A percentile compares a stretch with the other conserved stretches of the same genome.
phyloP scores from a whole-genome alignment of 2,113 vertebrate genomes.

The Leptobrachium ailaonicum region DNA sequence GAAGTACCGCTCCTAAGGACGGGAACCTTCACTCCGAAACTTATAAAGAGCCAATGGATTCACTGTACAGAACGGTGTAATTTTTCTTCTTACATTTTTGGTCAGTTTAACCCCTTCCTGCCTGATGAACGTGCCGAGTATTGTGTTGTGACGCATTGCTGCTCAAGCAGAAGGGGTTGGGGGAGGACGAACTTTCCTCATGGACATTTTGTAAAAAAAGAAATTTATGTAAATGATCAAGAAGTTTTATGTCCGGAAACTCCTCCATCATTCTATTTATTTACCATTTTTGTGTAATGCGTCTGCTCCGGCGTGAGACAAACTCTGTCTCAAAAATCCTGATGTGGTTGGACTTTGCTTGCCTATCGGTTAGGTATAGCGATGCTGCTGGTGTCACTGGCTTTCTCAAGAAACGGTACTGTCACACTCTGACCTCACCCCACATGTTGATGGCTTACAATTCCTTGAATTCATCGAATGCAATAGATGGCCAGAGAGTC shows the following conservation, averaged over 20 bases:
- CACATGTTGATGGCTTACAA: too few species aligned
- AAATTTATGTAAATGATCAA: background rate
- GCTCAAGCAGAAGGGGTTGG: background rate
- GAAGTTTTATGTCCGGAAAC: background rate
- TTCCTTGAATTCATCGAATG: too few species aligned
- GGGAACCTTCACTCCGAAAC: conserved; percentile 31
- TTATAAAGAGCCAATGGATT: background rate
- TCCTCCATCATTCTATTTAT: conserved; percentile 2
- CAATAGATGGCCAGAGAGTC: too few species aligned
- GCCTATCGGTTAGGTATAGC: background rate
- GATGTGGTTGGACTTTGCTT: too few species aligned
- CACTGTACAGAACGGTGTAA: conserved; percentile 28
- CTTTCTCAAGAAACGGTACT: too few species aligned
- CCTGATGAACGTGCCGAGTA: background rate
- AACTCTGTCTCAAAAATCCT: background rate
- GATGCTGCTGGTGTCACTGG: background rate
- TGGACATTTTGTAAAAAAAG: conserved; percentile 4
- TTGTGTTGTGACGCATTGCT: background rate
- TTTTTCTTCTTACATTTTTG: background rate
- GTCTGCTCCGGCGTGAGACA: background rate
- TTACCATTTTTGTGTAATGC: background rate
- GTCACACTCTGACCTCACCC: too few species aligned
- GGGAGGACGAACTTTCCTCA: background rate
- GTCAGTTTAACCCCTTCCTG: background rate
- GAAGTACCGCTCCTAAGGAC: conserved; percentile 68